These are phyloP conservation scores for Anastatus disparis DNA, from an alignment of 1,140 invertebrate genomes.

Conservation along the genomic window DNA sequence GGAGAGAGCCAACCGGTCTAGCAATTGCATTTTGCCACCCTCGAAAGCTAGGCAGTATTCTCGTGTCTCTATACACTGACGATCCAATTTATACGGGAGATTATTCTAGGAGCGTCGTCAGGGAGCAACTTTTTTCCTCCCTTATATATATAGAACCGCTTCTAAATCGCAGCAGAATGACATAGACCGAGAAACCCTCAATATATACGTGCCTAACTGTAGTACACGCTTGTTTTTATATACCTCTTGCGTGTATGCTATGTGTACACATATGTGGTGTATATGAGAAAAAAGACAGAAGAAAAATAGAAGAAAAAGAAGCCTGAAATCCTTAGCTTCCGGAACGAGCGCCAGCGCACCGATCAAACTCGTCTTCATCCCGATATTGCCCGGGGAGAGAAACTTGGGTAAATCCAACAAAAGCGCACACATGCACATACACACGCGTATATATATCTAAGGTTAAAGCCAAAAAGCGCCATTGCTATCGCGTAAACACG, in stretches of 20 bases:
- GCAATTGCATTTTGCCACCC: constrained; percentile 41
- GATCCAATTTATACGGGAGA: constrained; percentile 64
- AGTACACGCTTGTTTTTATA: not conserved
- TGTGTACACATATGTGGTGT: not conserved
- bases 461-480: not conserved
- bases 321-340: constrained; percentile 9
- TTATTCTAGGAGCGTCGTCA: constrained; percentile 54
- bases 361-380: constrained; percentile 4
- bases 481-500: constrained; percentile 20
- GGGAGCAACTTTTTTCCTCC: constrained; percentile 30
- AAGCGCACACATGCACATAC: not conserved
- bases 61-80: constrained; percentile 46
- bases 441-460: not conserved
- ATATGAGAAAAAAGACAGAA: too few relatives aligned
- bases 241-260: not conserved
- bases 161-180: constrained; percentile 46
- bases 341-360: not conserved
- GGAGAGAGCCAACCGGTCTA: constrained; percentile 6
- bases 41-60: constrained; percentile 15
- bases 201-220: not conserved
- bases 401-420: not conserved
- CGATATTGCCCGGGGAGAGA: not conserved
- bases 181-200: not conserved
- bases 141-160: constrained; percentile 31
- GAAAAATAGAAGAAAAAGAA: not conserved